Evolutionary conservation across 2,797 vertebrate species (phyloP), one percentile per base, ranked within the genome.

Genomic region (Trematomus bernacchii): DNA sequence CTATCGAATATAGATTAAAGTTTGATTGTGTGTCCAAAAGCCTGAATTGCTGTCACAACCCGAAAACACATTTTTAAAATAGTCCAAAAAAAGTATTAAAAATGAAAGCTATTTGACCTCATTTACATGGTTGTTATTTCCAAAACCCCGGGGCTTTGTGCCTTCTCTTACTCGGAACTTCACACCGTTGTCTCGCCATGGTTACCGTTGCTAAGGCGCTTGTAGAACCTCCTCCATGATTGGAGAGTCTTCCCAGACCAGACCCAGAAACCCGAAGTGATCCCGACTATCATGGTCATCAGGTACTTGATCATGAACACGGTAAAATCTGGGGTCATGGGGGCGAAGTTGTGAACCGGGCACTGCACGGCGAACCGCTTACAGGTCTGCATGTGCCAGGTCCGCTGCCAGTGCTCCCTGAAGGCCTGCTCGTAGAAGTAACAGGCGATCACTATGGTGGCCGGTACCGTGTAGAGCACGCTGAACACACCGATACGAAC

Each of bases 221-320:
- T 97, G 89, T 99, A 99, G 89, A 99, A 99, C 78, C 96, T 95
- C 82, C 97, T 94, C 98, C 98, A 99, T 18, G 98, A 99, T 82
- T 99, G 98, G 44, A 99, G 95, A 6, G 98, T 99, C 92, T 99
- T 99, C 71, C 98, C 98, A 0, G 98, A 99, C 98, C 98, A 99
- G 91, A 99, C 98, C 98, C 98, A 99, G 91, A 99, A 99, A 47
- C 98, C 98, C 0, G 98, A 99, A 0, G 98, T 99, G 95, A 99
- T 99, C 27, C 98, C 98, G 16, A 99, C 98, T n/a, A 99, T 99
- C 97, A 99, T 98, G 93, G 98, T 99, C 98, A 99, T 99, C 91
- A 99, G 95, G 83, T 99, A 99, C 88, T 99, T 99, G 87, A 99
- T 99, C 97, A 99, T 98, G 91, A 99, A 99, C 71, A 99, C 98